Evolutionary conservation across 2,797 vertebrate species (phyloP).

Genomic region (Myiotriccus ornatus): DNA sequence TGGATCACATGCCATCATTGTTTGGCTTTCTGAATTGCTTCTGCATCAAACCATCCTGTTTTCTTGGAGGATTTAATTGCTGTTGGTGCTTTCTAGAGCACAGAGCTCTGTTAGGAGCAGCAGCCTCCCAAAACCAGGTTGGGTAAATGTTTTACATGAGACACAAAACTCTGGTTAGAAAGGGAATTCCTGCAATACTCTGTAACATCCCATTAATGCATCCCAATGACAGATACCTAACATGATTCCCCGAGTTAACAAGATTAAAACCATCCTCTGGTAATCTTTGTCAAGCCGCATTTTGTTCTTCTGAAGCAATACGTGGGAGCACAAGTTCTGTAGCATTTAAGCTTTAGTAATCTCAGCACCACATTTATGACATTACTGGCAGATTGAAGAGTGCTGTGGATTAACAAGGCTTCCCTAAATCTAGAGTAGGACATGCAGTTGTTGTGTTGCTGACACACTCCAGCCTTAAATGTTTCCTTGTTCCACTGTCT

Average conservation of each 20-base stretch:
- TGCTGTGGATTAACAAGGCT: background rate
- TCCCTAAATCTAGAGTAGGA: background rate
- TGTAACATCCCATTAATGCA: background rate
- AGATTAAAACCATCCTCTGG: background rate
- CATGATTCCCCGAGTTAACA: background rate
- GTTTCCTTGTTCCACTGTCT: background rate
- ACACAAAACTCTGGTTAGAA: background rate
- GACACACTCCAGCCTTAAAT: background rate
- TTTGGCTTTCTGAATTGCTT: background rate
- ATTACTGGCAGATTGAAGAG: background rate
- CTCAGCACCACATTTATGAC: background rate
- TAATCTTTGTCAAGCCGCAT: background rate
- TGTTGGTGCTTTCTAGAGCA: background rate
- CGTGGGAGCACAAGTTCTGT: background rate
- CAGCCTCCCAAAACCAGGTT: background rate
- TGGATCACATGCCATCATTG: background rate
- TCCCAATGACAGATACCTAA: background rate
- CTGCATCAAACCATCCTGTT: background rate
- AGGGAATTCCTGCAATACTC: background rate
- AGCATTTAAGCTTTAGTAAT: background rate
- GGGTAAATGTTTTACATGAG: background rate
- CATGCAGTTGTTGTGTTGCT: background rate
- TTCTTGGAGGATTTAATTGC: background rate
- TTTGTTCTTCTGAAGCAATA: background rate
- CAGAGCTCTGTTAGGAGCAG: background rate